Percentiles rank a stretch among this genome's conserved stretches.
Evolutionary conservation across 2,113 vertebrate genomes (phyloP).

Genomic region (Ramphastos sulfuratus): DNA sequence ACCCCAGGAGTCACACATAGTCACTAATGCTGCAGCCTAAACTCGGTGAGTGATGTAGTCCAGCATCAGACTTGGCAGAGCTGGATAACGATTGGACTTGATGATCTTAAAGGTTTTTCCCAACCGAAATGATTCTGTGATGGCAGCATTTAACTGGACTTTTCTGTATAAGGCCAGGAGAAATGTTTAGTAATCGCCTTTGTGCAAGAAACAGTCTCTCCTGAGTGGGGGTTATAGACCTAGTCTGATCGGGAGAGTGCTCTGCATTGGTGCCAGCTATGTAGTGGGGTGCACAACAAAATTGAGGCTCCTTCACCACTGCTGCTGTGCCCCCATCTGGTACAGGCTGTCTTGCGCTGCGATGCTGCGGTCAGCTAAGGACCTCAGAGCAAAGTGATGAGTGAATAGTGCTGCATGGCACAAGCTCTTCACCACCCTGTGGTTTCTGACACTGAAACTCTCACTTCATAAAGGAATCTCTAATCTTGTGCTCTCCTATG

Average conservation of each 20-base stretch:
- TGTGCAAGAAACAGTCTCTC: background rate
- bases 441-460: background rate
- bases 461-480: background rate
- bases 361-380: fast-evolving
- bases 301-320: no score
- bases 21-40: background rate
- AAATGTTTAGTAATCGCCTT: no score
- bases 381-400: background rate
- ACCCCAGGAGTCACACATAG: fast-evolving
- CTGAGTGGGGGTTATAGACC: fast-evolving
- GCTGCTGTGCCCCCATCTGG: fast-evolving
- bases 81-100: no score
- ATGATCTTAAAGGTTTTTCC: no score
- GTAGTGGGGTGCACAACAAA: fast-evolving
- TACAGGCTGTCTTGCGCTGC: fast-evolving
- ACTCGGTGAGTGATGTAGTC: fast-evolving
- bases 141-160: background rate
- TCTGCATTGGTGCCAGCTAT: fast-evolving
- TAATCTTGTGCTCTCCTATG: background rate
- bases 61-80: no score
- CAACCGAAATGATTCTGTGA: no score
- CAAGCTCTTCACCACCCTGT: no score
- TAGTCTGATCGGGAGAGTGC: fast-evolving
- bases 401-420: fast-evolving
- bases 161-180: background rate